Conservation (phyloP, 1,140 invertebrate species). For the Calliphora vicina region DNA sequence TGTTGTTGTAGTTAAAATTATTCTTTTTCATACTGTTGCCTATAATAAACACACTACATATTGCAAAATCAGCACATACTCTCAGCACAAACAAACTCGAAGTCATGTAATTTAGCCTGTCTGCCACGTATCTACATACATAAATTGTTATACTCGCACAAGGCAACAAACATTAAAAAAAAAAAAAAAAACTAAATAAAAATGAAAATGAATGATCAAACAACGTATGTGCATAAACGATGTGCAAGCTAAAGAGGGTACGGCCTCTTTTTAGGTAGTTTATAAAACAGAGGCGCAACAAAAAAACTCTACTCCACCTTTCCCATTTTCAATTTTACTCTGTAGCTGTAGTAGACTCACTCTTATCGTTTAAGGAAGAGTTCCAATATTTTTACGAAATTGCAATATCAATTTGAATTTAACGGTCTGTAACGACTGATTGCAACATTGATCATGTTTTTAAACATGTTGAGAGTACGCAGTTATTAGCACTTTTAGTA, state of each 20-base stretch:
- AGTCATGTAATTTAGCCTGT: conserved; percentile 6
- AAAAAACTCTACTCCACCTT: neutral
- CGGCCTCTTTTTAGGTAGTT: neutral
- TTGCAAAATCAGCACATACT: neutral
- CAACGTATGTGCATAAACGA: conserved; percentile 1
- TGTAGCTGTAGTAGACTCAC: no score
- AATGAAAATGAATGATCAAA: neutral
- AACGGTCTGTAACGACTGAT: no score
- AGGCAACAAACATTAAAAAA: neutral
- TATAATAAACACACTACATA: neutral
- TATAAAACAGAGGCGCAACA: neutral
- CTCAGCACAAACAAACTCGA: no score
- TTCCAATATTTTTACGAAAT: no score
- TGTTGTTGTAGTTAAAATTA: no score
- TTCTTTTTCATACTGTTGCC: neutral
- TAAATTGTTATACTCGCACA: neutral
- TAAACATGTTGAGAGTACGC: no score
- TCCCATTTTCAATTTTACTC: neutral
- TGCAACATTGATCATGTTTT: no score
- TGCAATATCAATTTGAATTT: no score
- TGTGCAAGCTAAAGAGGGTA: conserved; percentile 4
- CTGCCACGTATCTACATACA: conserved; percentile 8
- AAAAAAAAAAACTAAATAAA: neutral
- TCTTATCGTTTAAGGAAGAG: no score
- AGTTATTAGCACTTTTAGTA: no score